Conservation (phyloP, 2,113 vertebrate genomes). For the Meles meles region DNA sequence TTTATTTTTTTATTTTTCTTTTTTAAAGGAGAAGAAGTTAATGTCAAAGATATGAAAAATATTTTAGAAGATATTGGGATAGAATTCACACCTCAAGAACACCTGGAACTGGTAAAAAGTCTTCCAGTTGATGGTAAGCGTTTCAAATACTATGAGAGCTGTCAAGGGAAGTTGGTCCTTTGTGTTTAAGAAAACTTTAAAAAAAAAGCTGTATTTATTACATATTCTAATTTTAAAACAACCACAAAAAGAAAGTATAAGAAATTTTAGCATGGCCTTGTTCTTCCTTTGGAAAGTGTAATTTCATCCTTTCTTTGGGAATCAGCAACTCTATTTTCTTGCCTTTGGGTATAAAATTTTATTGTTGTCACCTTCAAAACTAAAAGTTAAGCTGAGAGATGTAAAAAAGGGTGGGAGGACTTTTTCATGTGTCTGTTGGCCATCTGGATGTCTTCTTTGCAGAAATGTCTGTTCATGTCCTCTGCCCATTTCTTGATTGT, state of each 20-base stretch:
- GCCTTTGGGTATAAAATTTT: neutral
- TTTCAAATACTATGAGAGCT: neutral
- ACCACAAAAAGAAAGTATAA: neutral
- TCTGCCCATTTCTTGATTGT: too few species aligned
- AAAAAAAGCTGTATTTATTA: neutral
- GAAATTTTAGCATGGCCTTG: constrained; percentile 15
- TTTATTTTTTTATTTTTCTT: too few species aligned
- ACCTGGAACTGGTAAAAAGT: neutral
- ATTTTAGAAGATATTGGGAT: constrained; percentile 47
- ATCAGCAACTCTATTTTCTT: constrained; percentile 2
- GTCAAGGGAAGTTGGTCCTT: neutral
- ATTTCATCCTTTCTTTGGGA: neutral
- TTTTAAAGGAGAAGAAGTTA: constrained; percentile 47
- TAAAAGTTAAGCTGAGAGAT: neutral
- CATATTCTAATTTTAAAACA: neutral
- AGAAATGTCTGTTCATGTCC: too few species aligned
- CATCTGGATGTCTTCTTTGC: too few species aligned
- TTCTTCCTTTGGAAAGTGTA: neutral
- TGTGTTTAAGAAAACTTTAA: neutral
- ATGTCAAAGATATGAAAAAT: constrained; percentile 40
- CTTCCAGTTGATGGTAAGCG: constrained; percentile 47
- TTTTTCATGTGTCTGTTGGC: too few species aligned
- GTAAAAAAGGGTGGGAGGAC: neutral
- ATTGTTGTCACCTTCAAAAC: neutral
- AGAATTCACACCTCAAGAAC: constrained; percentile 28